These are phyloP conservation scores for Sebastes paucispinis DNA, from an alignment of 2,797 vertebrate genomes.

Conservation along the genomic window DNA sequence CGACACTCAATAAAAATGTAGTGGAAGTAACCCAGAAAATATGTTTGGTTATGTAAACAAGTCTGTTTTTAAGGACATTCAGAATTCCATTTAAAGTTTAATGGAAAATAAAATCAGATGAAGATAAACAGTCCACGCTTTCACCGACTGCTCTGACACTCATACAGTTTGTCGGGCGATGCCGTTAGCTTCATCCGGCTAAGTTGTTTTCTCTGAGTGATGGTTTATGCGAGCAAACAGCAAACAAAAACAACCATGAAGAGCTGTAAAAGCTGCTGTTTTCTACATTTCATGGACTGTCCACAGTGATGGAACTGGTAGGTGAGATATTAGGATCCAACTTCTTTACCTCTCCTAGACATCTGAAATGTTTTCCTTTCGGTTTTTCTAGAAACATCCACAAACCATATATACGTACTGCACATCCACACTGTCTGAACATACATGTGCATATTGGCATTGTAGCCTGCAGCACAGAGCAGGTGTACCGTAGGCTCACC, in stretches of 20 bases:
- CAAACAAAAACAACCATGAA: not conserved
- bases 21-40: not conserved
- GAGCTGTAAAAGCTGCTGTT: not conserved
- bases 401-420: not conserved
- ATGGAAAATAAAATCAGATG: not conserved
- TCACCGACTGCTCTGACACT: not conserved
- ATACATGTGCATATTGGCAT: not conserved
- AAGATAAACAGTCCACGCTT: not conserved
- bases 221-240: not conserved
- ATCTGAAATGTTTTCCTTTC: not conserved
- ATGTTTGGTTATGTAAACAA: no score
- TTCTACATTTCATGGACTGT: not conserved
- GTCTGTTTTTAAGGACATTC: not conserved
- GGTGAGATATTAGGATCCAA: no score
- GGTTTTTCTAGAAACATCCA: no score
- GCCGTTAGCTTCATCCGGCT: not conserved
- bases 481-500: constrained; percentile 1
- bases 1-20: not conserved
- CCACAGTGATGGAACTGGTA: not conserved
- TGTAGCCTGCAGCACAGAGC: not conserved
- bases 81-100: not conserved
- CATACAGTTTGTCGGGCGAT: not conserved
- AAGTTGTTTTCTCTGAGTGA: not conserved
- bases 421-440: not conserved
- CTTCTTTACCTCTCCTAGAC: not conserved